Evolutionary conservation across 2,888 invertebrate species (phyloP).

Genomic region (Podabrus alpinus): DNA sequence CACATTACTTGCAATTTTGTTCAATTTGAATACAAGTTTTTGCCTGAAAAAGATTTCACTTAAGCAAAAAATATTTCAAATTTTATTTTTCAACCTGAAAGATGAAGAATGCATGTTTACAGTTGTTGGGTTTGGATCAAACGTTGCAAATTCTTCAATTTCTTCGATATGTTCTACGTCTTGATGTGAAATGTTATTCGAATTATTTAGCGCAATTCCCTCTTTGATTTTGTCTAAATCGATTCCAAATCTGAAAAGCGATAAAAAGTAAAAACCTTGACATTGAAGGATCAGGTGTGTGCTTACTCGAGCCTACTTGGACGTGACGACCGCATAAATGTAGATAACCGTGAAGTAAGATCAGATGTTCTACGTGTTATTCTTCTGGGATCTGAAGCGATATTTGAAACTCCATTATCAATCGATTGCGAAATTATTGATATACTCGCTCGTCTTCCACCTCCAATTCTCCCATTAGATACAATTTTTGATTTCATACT

Average conservation of each 20-base stretch:
- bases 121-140: slow-evolving; percentile 5
- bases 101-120: not conserved
- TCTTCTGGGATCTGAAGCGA: slow-evolving; percentile 35
- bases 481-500: slow-evolving; percentile 23
- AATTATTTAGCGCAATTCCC: slow-evolving; percentile 38
- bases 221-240: slow-evolving; percentile 54
- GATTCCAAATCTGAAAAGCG: slow-evolving; percentile 45
- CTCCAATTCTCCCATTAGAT: slow-evolving; percentile 40
- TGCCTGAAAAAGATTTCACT: slow-evolving; percentile 36
- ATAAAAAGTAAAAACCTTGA: not conserved
- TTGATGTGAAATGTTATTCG: not conserved
- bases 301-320: slow-evolving; percentile 55
- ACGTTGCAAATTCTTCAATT: slow-evolving; percentile 21
- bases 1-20: slow-evolving; percentile 32
- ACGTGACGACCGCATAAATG: slow-evolving; percentile 48
- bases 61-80: not conserved
- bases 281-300: not conserved
- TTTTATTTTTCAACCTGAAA: not conserved
- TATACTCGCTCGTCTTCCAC: slow-evolving; percentile 60
- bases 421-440: slow-evolving; percentile 58
- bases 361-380: slow-evolving; percentile 49
- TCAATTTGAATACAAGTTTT: slow-evolving; percentile 34
- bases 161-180: slow-evolving; percentile 7
- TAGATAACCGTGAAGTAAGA: slow-evolving; percentile 44
- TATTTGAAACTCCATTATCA: slow-evolving; percentile 30